Evolutionary conservation across 2,888 invertebrate species (phyloP), one percentile per base, ranked within the genome.

Genomic region (Priocnemis perturbator): DNA sequence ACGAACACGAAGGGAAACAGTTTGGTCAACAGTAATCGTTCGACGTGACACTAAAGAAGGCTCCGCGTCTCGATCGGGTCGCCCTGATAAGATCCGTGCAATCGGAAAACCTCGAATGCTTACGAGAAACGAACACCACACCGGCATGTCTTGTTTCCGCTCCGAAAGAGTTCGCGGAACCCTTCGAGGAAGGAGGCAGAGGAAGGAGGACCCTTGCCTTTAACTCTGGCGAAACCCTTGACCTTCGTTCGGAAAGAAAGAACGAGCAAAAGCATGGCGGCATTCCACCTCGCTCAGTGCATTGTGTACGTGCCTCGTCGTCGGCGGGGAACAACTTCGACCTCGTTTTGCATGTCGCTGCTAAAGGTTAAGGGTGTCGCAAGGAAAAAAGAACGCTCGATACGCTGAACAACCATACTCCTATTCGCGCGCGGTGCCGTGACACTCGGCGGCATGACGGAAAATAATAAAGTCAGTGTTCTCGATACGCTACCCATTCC

Each of bases 201-300:
- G 37, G 37, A 3, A 50, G 47, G 45, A 59, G 62, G 52, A 61
- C 62, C 57, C 65, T 60, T 56, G 70, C 70, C 64, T 73, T 71
- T 73, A 68, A 73, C 74, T 71, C 61, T 30, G 48, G 21, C 21
- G 53, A 67, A 67, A 68, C 71, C 73, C 69, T 69, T 76, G 72
- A 74, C 76, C 76, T 67, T 69, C 64, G 69, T 50, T 50, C 5
- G 60, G 69, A 64, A 72, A 23, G 71, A 62, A 67, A 64, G 67
- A 66, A 59, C 30, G 45, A 66, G 15, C 60, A 5, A 26, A 26
- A 20, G 21, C 47, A 50, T 17, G 37, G 37, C 37, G 37, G 37
- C 37, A 3, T 37, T 37, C 37, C 37, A 50, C 63, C 57, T 58
- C 61, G 60, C 50, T 55, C 48, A 52, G 64, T 11, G 66, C 67